phyloP scores from a whole-genome alignment of 2,888 invertebrate species.

The Microdon myrmicae region DNA sequence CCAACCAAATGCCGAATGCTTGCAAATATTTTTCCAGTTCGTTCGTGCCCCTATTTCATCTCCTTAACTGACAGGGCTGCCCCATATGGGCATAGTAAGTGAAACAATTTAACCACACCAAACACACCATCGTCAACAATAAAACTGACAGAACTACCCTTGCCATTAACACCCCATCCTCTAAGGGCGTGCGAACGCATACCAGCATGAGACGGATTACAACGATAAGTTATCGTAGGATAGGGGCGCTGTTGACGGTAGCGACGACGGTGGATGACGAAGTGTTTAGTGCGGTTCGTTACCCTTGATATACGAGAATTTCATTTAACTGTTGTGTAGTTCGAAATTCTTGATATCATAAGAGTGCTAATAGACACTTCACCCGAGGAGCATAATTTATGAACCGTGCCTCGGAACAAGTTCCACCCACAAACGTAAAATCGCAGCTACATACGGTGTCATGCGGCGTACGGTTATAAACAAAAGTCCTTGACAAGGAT shows the following conservation, averaged over 20 bases:
- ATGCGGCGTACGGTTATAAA: too few species aligned
- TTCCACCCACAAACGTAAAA: conserved; percentile 2
- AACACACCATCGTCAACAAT: conserved; percentile 24
- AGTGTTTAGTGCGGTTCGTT: conserved; percentile 56
- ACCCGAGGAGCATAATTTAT: conserved; percentile 50
- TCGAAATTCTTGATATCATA: conserved; percentile 60
- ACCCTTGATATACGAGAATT: conserved; percentile 56
- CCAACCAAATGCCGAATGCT: conserved; percentile 34
- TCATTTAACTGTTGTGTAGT: conserved; percentile 55
- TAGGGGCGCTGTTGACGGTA: neutral
- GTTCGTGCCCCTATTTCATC: neutral
- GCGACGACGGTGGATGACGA: conserved; percentile 48
- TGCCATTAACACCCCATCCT: conserved; percentile 50
- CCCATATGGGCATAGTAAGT: conserved; percentile 16
- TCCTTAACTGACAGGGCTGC: neutral
- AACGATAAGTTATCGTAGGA: conserved; percentile 22
- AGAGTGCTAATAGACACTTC: conserved; percentile 64
- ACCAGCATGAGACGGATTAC: conserved; percentile 30
- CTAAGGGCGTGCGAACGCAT: conserved; percentile 28
- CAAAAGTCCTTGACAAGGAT: too few species aligned
- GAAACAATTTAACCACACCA: conserved; percentile 44
- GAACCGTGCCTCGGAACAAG: conserved; percentile 22
- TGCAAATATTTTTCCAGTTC: conserved; percentile 39
- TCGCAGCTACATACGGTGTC: too few species aligned
- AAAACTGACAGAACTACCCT: conserved; percentile 22